phyloP scores from a whole-genome alignment of 1,140 invertebrate genomes.

The Maniola jurtina region DNA sequence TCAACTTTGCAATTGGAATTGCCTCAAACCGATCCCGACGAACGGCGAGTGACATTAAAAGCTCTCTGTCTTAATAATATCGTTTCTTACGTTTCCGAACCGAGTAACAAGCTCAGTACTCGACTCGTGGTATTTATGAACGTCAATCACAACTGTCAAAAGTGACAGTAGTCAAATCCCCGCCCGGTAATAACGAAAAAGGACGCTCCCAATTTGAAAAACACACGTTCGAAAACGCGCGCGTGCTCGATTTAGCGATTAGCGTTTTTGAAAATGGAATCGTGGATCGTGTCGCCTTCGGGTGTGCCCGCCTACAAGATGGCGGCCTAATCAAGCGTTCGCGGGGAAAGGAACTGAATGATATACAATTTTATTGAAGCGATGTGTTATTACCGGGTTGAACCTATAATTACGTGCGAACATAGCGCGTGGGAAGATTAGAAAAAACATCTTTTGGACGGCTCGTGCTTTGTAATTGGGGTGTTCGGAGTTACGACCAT shows the following conservation, averaged over 20 bases:
- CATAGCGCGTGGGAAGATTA: constrained; percentile 74
- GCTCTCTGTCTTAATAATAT: constrained; percentile 62
- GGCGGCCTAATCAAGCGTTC: constrained; percentile 72
- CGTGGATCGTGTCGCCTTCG: constrained; percentile 72
- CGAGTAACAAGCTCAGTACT: constrained; percentile 65
- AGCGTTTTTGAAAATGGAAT: constrained; percentile 76
- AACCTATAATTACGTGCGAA: constrained; percentile 72
- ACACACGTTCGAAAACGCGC: constrained; percentile 67
- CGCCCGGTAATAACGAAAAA: constrained; percentile 65
- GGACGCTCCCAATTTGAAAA: constrained; percentile 72
- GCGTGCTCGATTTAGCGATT: constrained; percentile 73
- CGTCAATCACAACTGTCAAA: constrained; percentile 74
- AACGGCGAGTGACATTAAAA: constrained; percentile 56
- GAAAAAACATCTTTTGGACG: constrained; percentile 66
- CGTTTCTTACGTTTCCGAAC: constrained; percentile 56
- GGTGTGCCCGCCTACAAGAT: constrained; percentile 72
- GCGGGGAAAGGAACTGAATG: constrained; percentile 68
- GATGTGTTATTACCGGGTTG: constrained; percentile 74
- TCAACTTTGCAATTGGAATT: constrained; percentile 36
- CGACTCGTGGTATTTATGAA: constrained; percentile 66
- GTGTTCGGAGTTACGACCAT: constrained; percentile 48
- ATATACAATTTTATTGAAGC: constrained; percentile 77
- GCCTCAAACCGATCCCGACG: constrained; percentile 18
- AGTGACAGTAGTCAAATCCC: constrained; percentile 73
- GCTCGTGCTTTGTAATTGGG: constrained; percentile 75